Base-by-base conservation (phyloP, 2,797 vertebrate genomes). In the Anguilla megastoma region DNA sequence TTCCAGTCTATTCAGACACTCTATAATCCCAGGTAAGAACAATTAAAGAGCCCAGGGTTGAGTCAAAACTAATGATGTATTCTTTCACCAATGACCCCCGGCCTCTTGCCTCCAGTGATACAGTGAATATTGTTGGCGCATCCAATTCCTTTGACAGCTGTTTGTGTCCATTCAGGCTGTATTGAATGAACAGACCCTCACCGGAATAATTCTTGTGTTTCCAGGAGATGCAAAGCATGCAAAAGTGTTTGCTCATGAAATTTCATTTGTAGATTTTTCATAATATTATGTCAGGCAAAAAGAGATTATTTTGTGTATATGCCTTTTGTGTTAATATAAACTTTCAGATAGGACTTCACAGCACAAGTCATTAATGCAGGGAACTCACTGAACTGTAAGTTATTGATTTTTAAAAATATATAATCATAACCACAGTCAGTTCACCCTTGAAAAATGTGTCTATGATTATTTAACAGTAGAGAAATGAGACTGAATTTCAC, bases 31-130 rank as follows among this genome's bases (percentile, higher is more conserved):
- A 66, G 41, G 86, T 87, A 41, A 63, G 58, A 52, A 83, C 45
- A 79, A 83, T 83, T 84, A 83, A 87, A 87, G 27, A 50, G 58
- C 79, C 21, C 54, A 60, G 54, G 86, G 50, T 82, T 87, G 27
- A 76, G 50, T 12, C 71, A 60, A 45, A 33, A 36, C 54, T 80
- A 87, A 87, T 80, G 33, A 60, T 16, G 60, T 56, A 54, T 82
- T 80, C 54, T 14, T 41, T 12, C 18, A 36, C 33, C 52, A 52
- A 18, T 48, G 41, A 52, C 80, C 80, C 80, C 71, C 27, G 30
- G 30, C 14, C 33, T 21, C 33, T 36, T 76, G 4, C 33, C 33
- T 14, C 27, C 8, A 14, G 71, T 33, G 27, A 1, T 80, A 2
- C 5, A 24, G 1, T 80, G 41, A 41, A 80, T 12, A 48, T 80